Base-by-base conservation (phyloP, 2,888 invertebrate species). In the Diaprepes abbreviatus region DNA sequence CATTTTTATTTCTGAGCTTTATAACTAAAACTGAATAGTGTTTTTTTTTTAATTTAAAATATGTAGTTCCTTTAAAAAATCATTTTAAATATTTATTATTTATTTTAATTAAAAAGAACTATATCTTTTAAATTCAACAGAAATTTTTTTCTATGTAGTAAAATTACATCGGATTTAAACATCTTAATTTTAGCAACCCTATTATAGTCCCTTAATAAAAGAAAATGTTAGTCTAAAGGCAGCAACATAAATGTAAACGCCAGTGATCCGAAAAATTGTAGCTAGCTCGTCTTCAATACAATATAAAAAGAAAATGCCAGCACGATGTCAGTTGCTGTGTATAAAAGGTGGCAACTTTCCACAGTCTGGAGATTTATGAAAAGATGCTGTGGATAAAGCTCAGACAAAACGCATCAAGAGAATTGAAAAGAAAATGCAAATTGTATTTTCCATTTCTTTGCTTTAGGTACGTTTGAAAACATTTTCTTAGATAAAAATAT, bases 401-500 rank as follows among this genome's bases (percentile, higher is more conserved):
- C 66, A 71, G 71, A 71, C 66, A 63, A 71, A 71, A 59, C 52
- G 67, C 67, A 67, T 67, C 67, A 55, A 54, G 60, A 43, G 60
- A 67, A 71, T 67, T 71, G 71, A 71, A 71, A 71, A 40, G 59
- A 28, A 62, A 63, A 67, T 59, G 71, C 60, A 71, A 64, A 67
- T 62, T 71, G 64, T 63, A 71, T 71, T 71, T 67, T 71, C 55
- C 64, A 64, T 67, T 17, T 71, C 28, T 52, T 33, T 59, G 60
- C 66, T 59, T 14, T 24, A 50, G 28, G 28, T 19, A 28, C 24
- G 48, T 28, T 28, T 2, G 0, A 21, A 28, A 50, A 50, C 7
- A 50, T 50, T 50, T 50, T 28, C 14, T 28, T 9, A 9, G 24
- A 50, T 50, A 14, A 50, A 28, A 28, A 28, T 28, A n/a, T 43